Base-by-base conservation (phyloP, 2,888 invertebrate species). In the Encarsia formosa region DNA sequence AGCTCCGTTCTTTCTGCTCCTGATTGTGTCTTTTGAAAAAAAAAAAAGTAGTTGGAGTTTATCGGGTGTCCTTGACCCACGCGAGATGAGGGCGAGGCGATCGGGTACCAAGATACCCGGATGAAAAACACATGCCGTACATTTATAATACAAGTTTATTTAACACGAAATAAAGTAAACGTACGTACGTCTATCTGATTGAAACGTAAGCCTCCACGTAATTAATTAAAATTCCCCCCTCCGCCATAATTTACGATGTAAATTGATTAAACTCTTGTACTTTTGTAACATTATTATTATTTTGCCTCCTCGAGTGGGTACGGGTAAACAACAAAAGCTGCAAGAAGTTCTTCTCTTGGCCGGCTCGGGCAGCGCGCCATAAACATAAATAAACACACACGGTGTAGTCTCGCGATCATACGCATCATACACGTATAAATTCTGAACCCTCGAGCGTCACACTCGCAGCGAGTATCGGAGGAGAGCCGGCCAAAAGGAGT, bases 61-160 rank as follows among this genome's bases (percentile, higher is more conserved):
- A n/a, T n/a, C n/a, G n/a, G n/a, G n/a, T 59, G 62, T 60, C 61
- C 65, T 65, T 64, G 60, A 61, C 61, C 61, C 53, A 24, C 15
- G 43, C 19, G 37, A 26, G 53, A 54, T 54, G 41, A 49, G 32
- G 42, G 19, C 18, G 20, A 35, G 31, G 13, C 22, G 22, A 42
- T 24, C 9, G 26, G 26, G n/a, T 32, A 26, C 29, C 24, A 29
- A 41, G 53, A 54, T 42, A 42, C n/a, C n/a, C 20, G 41, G 38
- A 26, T 38, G 29, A 38, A 19, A 18, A 32, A 29, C 44, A 45
- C 49, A 32, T 41, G 42, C 54, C 31, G 18, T 49, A 31, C 53
- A 53, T 53, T 53, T 49, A 53, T 49, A 45, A 54, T 38, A 49
- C 54, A 38, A 42, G 46, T 46, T 46, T 49, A 43, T 49, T 49